A percentile compares a stretch with the other conserved stretches of the same genome.
phyloP scores from a whole-genome alignment of 2,797 vertebrate species.

The Trachurus trachurus region DNA sequence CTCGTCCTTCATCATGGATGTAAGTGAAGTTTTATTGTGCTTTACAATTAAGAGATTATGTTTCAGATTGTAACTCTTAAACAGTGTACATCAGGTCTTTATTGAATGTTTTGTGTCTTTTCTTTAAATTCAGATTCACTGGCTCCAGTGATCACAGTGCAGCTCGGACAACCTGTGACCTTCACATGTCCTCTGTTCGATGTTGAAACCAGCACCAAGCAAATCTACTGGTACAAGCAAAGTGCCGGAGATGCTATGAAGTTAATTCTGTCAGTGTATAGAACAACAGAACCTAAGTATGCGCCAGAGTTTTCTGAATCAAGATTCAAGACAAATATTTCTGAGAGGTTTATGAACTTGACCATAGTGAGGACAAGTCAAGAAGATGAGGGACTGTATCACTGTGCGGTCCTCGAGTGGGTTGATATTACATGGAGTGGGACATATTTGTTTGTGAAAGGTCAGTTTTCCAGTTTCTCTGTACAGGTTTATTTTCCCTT shows the following conservation, averaged over 20 bases:
- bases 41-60: no score
- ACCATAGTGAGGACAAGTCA: background rate
- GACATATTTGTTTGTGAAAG: slow-evolving; percentile 33
- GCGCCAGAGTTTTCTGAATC: background rate
- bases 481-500: no score
- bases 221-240: slow-evolving; percentile 49
- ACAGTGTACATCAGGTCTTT: no score
- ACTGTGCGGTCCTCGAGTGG: slow-evolving; percentile 14
- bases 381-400: slow-evolving; percentile 55
- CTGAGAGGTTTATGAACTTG: background rate
- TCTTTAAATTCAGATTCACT: no score
- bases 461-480: background rate
- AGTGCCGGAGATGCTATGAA: background rate
- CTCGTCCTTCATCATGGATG: no score
- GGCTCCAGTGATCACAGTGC: no score
- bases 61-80: no score
- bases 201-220: accelerated
- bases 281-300: accelerated
- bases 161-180: background rate
- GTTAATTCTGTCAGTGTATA: background rate
- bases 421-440: background rate
- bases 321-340: accelerated
- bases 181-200: background rate
- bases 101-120: no score
- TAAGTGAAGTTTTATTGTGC: no score